A percentile compares a stretch with the other conserved stretches of the same genome.
Evolutionary conservation across 1,140 invertebrate species (phyloP).

Genomic region (Drosophila sucinea): DNA sequence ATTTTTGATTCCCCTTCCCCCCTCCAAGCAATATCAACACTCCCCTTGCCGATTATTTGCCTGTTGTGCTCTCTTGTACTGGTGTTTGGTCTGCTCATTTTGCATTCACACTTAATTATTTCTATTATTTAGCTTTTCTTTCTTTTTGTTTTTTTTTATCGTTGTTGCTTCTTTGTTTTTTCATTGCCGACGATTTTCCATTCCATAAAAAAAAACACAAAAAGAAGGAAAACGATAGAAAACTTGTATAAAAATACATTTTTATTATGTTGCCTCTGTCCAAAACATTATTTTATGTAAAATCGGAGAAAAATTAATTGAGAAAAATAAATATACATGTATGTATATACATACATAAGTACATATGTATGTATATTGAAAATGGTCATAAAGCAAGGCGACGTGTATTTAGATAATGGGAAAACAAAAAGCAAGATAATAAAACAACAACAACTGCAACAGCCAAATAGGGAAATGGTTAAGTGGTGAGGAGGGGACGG

Average conservation of each 20-base stretch:
- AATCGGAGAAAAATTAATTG: slow-evolving; percentile 29
- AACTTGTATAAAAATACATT: slow-evolving; percentile 56
- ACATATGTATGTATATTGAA: slow-evolving; percentile 28
- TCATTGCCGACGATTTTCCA: slow-evolving; percentile 15
- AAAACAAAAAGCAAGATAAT: slow-evolving; percentile 58
- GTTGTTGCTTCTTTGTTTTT: slow-evolving; percentile 17
- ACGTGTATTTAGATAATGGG: slow-evolving; percentile 75
- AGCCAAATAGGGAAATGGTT: slow-evolving; percentile 9
- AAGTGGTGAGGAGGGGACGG: not conserved
- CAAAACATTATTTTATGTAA: slow-evolving; percentile 26
- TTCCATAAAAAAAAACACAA: slow-evolving; percentile 28
- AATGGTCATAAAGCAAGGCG: slow-evolving; percentile 58
- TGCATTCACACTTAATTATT: slow-evolving; percentile 67
- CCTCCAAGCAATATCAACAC: not conserved
- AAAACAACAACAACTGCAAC: slow-evolving; percentile 26
- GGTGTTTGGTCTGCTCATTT: slow-evolving; percentile 57
- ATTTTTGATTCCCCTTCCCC: not conserved
- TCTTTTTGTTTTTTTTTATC: slow-evolving; percentile 26
- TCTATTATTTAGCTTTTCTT: slow-evolving; percentile 51
- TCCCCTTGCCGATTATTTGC: no score
- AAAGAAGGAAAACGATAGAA: not conserved
- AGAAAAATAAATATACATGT: slow-evolving; percentile 46
- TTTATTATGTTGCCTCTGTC: slow-evolving; percentile 61
- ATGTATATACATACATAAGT: slow-evolving; percentile 5
- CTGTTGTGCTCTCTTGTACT: slow-evolving; percentile 12